Base-by-base conservation (phyloP, 2,113 vertebrate genomes). In the Pollachius pollachius region DNA sequence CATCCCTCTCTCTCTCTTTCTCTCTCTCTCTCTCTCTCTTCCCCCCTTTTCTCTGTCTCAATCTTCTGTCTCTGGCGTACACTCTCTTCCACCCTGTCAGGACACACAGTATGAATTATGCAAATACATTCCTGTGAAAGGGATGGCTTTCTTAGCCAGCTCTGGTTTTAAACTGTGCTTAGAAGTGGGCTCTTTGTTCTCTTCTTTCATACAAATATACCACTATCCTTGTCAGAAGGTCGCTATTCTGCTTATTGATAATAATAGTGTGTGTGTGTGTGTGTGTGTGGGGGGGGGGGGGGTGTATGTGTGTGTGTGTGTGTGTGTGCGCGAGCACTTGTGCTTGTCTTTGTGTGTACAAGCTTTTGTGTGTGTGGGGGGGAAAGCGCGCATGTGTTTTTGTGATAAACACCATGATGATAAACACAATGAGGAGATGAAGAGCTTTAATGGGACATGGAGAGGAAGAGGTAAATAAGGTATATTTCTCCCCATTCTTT, bases 91-190 rank as follows among this genome's bases (percentile, higher is more conserved):
- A 12, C 41, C 41, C 41, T 48, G 41, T 84, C 85, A 81, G 78
- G 80, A 74, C 77, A 74, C 74, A 80, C 68, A 64, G 67, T 81
- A 90, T 91, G 84, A 90, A 92, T 89, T 88, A 92, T 91, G 88
- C 87, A 90, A 84, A 91, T 82, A 71, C 76, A 17, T 82, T 77
- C 83, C 87, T 77, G 86, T 77, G 88, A 78, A 87, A 89, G 88
- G 76, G 83, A 74, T 70, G 71, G 76, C 73, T 77, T 82, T 84
- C 85, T 90, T 87, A 91, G 88, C 90, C 84, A 90, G 86, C 86
- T 75, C 69, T 73, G 84, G 75, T 85, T 80, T 89, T 87, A 84
- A 89, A 89, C 82, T 89, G 88, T 83, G 84, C 79, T 89, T 85
- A 87, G 86, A 87, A 87, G 41, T 48, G 41, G 41, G 80, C 83